Evolutionary conservation across 2,888 invertebrate species (phyloP), one percentile per base, ranked within the genome.

Genomic region (Volucella zonaria): DNA sequence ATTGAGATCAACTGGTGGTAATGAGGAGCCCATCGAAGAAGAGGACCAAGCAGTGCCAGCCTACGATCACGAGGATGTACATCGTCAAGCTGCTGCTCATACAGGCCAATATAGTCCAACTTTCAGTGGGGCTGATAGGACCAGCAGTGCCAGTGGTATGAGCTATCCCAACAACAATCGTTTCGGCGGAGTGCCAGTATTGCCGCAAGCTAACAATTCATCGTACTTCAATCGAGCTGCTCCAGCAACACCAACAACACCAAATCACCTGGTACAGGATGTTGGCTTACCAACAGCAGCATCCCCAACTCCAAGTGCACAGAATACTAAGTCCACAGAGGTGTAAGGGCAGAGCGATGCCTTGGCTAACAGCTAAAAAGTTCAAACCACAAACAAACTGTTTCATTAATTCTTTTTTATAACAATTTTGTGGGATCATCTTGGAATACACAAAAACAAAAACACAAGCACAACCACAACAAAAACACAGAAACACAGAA

Each of bases 1-100:
- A 56, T 90, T 94, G 64, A 90, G 90, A 61, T 91, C 93, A 56
- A 92, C 92, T 86, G 93, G 93, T 82, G 89, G 89, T 52, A 90
- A 90, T 51, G 88, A 89, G 77, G 88, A 90, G 61, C 87, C 89
- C 42, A 89, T 89, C 42, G 87, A 87, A 59, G 87, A 88, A 43
- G 88, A 88, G 51, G 87, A 88, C 8, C 82, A 86, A 52, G 76
- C 85, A 1, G 81, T 85, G 9, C 79, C 83, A 1, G 78, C 71
- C 1, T 82, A 86, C 49, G 70, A 86, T 18, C 66, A 78, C 6
- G 31, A 52, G 14, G 86, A 82, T n/a, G 79, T 81, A 31, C 79
- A 82, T 10, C 86, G 47, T 2, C 8, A 45, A 1, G 31, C 23
- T 2, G 43, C 15, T 2, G 38, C 10, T 9, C 43, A 73, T 18